These are phyloP conservation scores for Sycophila texana DNA, from an alignment of 2,888 invertebrate genomes.

Conservation along the genomic window DNA sequence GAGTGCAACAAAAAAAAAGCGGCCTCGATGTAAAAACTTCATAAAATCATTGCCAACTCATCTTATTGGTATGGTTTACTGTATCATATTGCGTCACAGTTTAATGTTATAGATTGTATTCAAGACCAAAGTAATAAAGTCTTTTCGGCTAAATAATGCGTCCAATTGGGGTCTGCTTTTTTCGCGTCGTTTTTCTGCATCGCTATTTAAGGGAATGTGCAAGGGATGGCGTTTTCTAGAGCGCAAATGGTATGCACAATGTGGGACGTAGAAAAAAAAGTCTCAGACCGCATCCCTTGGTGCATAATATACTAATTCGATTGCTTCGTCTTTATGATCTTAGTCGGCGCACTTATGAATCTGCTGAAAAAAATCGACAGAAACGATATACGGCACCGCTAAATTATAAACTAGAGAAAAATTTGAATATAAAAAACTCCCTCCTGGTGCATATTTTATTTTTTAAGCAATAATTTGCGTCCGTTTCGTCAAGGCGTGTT, in stretches of 20 bases:
- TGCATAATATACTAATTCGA: too few species aligned
- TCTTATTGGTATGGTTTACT: not conserved
- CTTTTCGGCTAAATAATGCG: slow-evolving; percentile 18
- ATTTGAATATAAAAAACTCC: too few species aligned
- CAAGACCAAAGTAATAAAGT: slow-evolving; percentile 19
- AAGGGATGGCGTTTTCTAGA: too few species aligned
- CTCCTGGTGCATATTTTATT: too few species aligned
- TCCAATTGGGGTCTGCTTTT: slow-evolving; percentile 7
- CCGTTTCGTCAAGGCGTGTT: too few species aligned
- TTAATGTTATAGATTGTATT: not conserved
- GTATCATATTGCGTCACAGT: slow-evolving; percentile 19
- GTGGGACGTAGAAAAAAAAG: too few species aligned
- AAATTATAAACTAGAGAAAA: not conserved
- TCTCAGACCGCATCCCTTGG: too few species aligned
- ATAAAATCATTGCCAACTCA: slow-evolving; percentile 25
- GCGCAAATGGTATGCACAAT: too few species aligned
- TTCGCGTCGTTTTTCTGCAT: not conserved
- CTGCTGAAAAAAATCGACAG: not conserved
- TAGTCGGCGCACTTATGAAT: slow-evolving; percentile 56
- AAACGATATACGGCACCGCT: not conserved
- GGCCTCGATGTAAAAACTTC: slow-evolving; percentile 20
- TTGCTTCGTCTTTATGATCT: slow-evolving; percentile 65
- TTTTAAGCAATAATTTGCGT: too few species aligned
- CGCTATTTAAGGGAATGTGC: not conserved
- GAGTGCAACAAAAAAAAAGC: slow-evolving; percentile 11